These are phyloP conservation scores for Channa maculata DNA, from an alignment of 2,113 vertebrate species.

Conservation along the genomic window DNA sequence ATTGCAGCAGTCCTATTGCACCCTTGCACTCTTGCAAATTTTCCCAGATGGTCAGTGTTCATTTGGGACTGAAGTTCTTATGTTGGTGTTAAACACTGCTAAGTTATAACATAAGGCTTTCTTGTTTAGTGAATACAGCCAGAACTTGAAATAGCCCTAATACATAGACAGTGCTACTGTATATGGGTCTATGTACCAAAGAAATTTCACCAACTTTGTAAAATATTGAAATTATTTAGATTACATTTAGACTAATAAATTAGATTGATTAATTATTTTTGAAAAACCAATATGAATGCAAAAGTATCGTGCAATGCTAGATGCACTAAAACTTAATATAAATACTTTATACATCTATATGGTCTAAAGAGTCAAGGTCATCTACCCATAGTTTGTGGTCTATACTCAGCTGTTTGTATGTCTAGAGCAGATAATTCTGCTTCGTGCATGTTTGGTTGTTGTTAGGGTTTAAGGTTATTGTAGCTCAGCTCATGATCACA, in stretches of 20 bases:
- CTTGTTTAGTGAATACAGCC: not conserved
- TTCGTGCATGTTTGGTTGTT: not conserved
- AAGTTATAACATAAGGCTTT: not conserved
- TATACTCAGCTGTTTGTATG: not conserved
- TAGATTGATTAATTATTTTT: no score
- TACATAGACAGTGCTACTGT: no score
- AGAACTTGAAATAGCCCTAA: not conserved
- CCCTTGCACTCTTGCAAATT: conserved; percentile 10
- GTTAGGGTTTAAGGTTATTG: not conserved
- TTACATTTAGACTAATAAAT: no score
- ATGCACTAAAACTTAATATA: no score
- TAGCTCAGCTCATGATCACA: not conserved
- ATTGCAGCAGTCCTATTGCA: not conserved
- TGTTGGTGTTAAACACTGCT: conserved; percentile 18
- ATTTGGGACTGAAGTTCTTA: conserved; percentile 22
- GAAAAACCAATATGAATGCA: no score
- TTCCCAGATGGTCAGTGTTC: conserved; percentile 38
- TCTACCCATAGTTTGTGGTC: no score
- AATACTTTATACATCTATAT: no score
- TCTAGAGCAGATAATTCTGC: not conserved
- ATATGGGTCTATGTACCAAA: no score
- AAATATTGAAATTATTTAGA: no score
- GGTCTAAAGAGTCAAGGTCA: no score
- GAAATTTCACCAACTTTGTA: no score
- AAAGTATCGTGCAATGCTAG: no score